A percentile compares a stretch with the other conserved stretches of the same genome.
Conservation (phyloP, 2,113 vertebrate genomes). For the Lepus europaeus region DNA sequence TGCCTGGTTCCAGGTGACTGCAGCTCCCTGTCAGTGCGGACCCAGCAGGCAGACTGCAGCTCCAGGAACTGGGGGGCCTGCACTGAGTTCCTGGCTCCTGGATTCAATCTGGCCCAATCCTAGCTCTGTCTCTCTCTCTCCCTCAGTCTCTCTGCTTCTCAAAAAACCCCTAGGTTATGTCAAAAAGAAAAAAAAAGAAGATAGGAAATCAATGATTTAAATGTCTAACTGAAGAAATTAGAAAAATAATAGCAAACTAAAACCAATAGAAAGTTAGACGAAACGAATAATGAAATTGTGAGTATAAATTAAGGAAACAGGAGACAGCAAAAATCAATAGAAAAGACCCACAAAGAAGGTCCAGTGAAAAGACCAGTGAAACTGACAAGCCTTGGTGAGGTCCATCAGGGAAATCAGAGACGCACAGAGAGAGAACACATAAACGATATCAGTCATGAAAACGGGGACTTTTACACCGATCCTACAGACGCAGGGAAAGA, state of each 20-base stretch:
- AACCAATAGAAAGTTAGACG: background rate
- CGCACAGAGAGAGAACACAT: background rate
- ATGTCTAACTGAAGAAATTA: background rate
- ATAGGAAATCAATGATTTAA: slow-evolving; percentile 15
- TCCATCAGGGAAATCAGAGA: background rate
- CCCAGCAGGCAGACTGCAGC: too few relatives aligned
- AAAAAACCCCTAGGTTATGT: too few relatives aligned
- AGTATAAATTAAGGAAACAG: slow-evolving; percentile 1
- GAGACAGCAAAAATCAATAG: background rate
- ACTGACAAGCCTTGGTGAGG: background rate
- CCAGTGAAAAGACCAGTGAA: slow-evolving; percentile 31
- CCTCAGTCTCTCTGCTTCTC: too few relatives aligned
- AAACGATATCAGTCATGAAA: background rate
- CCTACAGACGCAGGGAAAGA: background rate
- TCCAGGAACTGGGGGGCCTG: too few relatives aligned
- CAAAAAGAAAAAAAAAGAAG: too few relatives aligned
- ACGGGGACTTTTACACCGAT: background rate
- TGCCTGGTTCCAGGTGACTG: too few relatives aligned
- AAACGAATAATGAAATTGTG: slow-evolving; percentile 12
- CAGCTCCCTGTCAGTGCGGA: too few relatives aligned
- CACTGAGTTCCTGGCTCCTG: too few relatives aligned
- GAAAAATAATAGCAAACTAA: slow-evolving; percentile 49
- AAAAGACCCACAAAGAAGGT: background rate
- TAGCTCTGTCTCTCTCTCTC: too few relatives aligned
- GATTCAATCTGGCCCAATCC: too few relatives aligned